phyloP scores from a whole-genome alignment of 2,797 vertebrate species.

The Momotus momota region DNA sequence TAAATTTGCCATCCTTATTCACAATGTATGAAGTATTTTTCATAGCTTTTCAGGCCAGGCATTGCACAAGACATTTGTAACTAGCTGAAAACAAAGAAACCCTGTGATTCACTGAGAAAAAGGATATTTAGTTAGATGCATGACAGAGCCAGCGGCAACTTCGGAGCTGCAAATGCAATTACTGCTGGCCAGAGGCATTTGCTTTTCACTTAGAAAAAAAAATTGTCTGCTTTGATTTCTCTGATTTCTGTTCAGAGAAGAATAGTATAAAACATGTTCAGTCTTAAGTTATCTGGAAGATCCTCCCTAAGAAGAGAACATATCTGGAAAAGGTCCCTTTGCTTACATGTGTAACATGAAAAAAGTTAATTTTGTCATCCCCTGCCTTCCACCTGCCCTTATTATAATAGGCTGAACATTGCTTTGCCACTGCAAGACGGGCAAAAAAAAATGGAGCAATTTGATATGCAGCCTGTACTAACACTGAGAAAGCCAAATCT shows the following conservation, averaged over 20 bases:
- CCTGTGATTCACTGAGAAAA: conserved; percentile 45
- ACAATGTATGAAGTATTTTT: conserved; percentile 46
- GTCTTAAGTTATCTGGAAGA: not conserved
- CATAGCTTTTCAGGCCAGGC: conserved; percentile 42
- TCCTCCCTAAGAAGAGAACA: not conserved
- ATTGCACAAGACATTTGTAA: conserved; percentile 65
- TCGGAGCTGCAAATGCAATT: conserved; percentile 51
- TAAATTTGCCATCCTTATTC: conserved; percentile 51
- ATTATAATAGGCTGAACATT: conserved; percentile 17
- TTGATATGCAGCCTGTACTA: not conserved
- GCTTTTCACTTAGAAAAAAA: not conserved
- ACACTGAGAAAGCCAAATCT: not conserved
- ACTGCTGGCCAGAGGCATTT: conserved; percentile 31
- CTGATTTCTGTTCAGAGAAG: conserved; percentile 10
- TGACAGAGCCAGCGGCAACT: conserved; percentile 55
- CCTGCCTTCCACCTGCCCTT: not conserved
- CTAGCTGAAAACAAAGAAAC: conserved; percentile 65
- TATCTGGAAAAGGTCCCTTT: not conserved
- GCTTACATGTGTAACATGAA: not conserved
- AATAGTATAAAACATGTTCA: not conserved
- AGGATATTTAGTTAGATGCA: conserved; percentile 46
- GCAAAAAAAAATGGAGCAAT: conserved; percentile 22
- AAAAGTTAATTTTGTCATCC: not conserved
- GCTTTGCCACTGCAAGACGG: not conserved
- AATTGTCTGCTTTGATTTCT: not conserved